A percentile compares a stretch with the other conserved stretches of the same genome.
phyloP scores from a whole-genome alignment of 2,113 vertebrate species.

The Nicator chloris region DNA sequence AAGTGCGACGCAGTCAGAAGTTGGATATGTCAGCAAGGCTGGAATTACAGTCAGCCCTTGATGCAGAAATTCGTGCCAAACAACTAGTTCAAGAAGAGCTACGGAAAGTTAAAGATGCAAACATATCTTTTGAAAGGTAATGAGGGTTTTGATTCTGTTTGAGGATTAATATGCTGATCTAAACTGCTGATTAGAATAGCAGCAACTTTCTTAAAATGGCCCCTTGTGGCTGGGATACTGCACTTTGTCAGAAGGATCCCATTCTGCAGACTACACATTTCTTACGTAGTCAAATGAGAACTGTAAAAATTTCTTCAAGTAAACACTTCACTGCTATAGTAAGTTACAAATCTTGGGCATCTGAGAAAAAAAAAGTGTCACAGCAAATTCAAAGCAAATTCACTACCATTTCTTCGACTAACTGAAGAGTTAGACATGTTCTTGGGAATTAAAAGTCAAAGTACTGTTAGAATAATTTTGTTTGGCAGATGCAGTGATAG shows the following conservation, averaged over 20 bases:
- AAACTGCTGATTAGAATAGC: neutral
- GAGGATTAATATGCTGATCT: neutral
- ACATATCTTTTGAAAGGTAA: slow-evolving; percentile 90
- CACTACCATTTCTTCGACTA: neutral
- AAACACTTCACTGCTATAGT: neutral
- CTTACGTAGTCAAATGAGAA: neutral
- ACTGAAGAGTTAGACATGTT: neutral
- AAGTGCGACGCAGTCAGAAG: slow-evolving; percentile 95
- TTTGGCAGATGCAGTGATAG: neutral
- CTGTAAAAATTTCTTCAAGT: neutral
- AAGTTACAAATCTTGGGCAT: neutral
- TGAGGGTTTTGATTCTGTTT: neutral
- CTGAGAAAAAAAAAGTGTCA: neutral
- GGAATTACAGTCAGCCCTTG: slow-evolving; percentile 95
- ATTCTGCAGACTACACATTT: neutral
- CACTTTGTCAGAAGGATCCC: neutral
- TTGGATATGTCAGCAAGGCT: slow-evolving; percentile 96
- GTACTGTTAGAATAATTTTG: neutral
- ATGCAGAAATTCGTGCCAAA: slow-evolving; percentile 95
- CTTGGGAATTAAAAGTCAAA: neutral
- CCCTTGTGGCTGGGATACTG: neutral
- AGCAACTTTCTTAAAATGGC: neutral
- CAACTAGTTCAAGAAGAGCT: slow-evolving; percentile 93
- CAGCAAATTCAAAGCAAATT: neutral
- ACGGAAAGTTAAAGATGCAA: slow-evolving; percentile 85